These are phyloP conservation scores for Mycalesis mineus DNA, from an alignment of 2,888 invertebrate genomes.

Conservation along the genomic window DNA sequence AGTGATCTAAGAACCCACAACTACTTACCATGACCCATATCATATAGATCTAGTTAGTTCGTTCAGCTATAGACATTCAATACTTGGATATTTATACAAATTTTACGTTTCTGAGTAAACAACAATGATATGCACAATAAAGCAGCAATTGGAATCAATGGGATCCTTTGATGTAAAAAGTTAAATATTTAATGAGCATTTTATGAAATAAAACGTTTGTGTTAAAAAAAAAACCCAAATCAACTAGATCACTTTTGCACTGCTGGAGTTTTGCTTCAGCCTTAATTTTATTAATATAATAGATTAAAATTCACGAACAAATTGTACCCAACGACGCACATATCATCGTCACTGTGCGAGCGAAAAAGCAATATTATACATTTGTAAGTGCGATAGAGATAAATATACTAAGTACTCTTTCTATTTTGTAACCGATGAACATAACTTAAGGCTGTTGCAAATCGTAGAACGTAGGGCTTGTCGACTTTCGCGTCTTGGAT, in stretches of 20 bases:
- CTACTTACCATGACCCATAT: too few relatives aligned
- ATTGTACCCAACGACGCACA: background rate
- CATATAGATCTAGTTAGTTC: too few relatives aligned
- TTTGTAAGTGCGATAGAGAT: background rate
- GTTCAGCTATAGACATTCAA: too few relatives aligned
- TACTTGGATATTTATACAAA: too few relatives aligned
- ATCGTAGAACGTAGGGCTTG: background rate
- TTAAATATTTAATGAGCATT: too few relatives aligned
- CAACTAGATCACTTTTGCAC: background rate
- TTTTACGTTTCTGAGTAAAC: too few relatives aligned
- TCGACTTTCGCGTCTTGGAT: too few relatives aligned
- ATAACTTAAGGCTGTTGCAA: background rate
- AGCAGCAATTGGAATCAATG: too few relatives aligned
- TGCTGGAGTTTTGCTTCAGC: background rate
- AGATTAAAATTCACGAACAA: background rate
- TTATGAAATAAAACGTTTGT: too few relatives aligned
- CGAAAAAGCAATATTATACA: background rate
- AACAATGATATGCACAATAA: too few relatives aligned
- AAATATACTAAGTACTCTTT: background rate
- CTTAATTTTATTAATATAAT: background rate
- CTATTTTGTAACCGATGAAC: too few relatives aligned
- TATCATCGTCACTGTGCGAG: background rate
- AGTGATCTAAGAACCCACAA: background rate
- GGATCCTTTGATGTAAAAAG: too few relatives aligned
- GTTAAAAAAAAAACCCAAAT: background rate